Conservation (phyloP, 2,113 vertebrate genomes). For the Ifrita kowaldi region DNA sequence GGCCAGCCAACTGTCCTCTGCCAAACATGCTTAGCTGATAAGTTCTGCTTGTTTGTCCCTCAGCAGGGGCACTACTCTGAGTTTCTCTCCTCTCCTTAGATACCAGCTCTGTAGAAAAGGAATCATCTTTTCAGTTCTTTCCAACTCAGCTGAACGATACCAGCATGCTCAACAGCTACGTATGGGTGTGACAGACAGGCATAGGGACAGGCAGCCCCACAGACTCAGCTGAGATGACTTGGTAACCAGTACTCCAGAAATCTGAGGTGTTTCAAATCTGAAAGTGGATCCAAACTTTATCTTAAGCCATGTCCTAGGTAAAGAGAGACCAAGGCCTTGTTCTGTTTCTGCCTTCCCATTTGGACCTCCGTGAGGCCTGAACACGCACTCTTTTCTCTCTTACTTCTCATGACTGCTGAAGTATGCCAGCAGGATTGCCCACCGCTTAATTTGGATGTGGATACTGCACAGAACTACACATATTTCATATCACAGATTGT, state of each 20-base stretch:
- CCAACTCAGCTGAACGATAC: background rate
- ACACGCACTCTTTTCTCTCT: background rate
- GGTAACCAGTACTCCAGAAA: background rate
- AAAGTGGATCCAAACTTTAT: background rate
- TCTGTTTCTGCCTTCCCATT: background rate
- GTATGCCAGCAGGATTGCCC: background rate
- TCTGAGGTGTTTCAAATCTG: background rate
- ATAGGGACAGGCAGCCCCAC: background rate
- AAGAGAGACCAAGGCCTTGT: background rate
- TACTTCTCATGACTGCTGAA: background rate
- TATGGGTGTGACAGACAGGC: background rate
- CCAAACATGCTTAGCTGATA: background rate
- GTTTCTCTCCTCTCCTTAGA: background rate
- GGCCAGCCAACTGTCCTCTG: background rate
- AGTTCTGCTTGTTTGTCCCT: constrained; percentile 7
- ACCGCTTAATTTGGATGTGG: rapidly evolving
- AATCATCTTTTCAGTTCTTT: background rate
- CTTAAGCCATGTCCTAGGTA: background rate
- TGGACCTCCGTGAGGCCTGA: background rate
- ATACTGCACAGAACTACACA: background rate
- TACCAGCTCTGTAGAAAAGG: background rate
- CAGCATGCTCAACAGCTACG: background rate
- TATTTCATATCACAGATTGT: background rate
- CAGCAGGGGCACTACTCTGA: background rate
- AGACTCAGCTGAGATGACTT: background rate